Conservation (phyloP, 2,888 invertebrate species). For the Scotopteryx bipunctaria region DNA sequence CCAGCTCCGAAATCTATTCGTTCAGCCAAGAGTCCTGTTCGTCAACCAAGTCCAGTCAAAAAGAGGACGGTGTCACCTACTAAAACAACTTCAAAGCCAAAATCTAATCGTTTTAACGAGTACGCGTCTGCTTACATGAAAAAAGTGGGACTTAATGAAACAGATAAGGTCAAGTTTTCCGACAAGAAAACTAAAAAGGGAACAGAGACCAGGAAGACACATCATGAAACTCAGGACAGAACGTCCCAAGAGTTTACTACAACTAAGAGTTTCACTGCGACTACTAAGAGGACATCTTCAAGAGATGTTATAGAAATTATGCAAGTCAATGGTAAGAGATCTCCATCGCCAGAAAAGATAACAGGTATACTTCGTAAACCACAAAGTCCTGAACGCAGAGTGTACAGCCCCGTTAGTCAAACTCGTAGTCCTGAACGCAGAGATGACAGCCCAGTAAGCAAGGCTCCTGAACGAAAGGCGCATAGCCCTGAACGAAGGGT, state of each 20-base stretch:
- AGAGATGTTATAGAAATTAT: slow-evolving; percentile 61
- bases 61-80: slow-evolving; percentile 66
- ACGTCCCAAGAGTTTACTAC: slow-evolving; percentile 51
- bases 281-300: slow-evolving; percentile 56
- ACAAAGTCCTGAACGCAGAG: slow-evolving; percentile 43
- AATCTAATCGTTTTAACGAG: slow-evolving; percentile 71
- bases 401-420: slow-evolving; percentile 36
- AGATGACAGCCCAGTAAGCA: slow-evolving; percentile 32
- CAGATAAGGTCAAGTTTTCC: slow-evolving; percentile 57
- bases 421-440: slow-evolving; percentile 40
- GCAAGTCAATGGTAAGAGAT: slow-evolving; percentile 61
- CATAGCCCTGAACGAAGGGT: slow-evolving; percentile 42
- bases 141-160: slow-evolving; percentile 69
- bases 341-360: slow-evolving; percentile 62
- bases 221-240: slow-evolving; percentile 49
- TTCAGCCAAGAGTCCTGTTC: slow-evolving; percentile 52
- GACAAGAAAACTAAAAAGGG: slow-evolving; percentile 53
- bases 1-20: slow-evolving; percentile 45
- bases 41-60: slow-evolving; percentile 71
- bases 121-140: slow-evolving; percentile 79
- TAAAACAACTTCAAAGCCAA: slow-evolving; percentile 62
- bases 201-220: slow-evolving; percentile 44
- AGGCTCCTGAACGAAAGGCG: slow-evolving; percentile 37
- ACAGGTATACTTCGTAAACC: slow-evolving; percentile 47
- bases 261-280: slow-evolving; percentile 44